Percentiles rank a stretch among this genome's conserved stretches.
These are phyloP conservation scores for Ectemnius lituratus DNA, from an alignment of 2,888 invertebrate genomes.

Conservation along the genomic window DNA sequence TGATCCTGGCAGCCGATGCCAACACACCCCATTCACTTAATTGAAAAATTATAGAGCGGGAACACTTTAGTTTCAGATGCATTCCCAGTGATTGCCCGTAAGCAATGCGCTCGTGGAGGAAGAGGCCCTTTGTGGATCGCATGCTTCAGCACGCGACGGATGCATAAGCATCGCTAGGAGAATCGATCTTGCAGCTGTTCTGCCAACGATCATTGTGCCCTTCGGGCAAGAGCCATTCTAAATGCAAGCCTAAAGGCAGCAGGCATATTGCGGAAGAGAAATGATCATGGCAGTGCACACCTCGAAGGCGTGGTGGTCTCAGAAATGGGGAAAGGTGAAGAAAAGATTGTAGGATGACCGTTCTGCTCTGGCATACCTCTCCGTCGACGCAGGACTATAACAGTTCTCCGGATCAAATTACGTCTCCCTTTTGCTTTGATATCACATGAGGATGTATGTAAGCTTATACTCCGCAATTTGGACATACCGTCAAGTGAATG, in stretches of 20 bases:
- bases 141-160: too few relatives aligned
- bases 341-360: not conserved
- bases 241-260: slow-evolving; percentile 8
- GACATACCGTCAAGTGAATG: too few relatives aligned
- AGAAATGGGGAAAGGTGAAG: not conserved
- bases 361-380: slow-evolving; percentile 40
- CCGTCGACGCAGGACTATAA: slow-evolving; percentile 55
- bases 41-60: too few relatives aligned
- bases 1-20: slow-evolving; percentile 38
- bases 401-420: slow-evolving; percentile 51
- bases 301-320: not conserved
- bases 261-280: not conserved
- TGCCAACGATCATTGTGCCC: slow-evolving; percentile 49
- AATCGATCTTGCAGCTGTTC: slow-evolving; percentile 55
- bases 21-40: too few relatives aligned
- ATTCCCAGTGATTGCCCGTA: too few relatives aligned
- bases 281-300: not conserved
- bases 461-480: too few relatives aligned
- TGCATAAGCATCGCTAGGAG: too few relatives aligned
- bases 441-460: too few relatives aligned
- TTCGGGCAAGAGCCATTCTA: slow-evolving; percentile 39
- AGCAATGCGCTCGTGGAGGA: too few relatives aligned
- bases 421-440: slow-evolving; percentile 32
- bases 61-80: too few relatives aligned
- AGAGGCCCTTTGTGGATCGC: too few relatives aligned